Conservation (phyloP, 1,140 invertebrate genomes). For the Nephila pilipes region DNA sequence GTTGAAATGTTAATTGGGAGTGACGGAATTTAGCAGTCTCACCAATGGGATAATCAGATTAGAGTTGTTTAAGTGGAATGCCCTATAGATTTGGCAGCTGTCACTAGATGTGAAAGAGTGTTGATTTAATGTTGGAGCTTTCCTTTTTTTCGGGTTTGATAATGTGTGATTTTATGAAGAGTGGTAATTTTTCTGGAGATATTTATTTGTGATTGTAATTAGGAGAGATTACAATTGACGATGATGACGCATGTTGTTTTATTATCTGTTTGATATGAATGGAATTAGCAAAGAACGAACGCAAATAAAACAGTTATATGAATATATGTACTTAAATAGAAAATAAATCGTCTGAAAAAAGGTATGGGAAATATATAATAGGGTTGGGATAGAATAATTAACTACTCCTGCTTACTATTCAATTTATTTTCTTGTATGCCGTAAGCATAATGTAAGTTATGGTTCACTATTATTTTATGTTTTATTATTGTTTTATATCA, state of each 20-base stretch:
- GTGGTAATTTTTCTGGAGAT: neutral
- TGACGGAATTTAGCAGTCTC: neutral
- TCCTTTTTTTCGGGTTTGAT: neutral
- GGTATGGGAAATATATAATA: too few species aligned
- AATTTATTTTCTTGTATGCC: too few species aligned
- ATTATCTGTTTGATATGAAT: neutral
- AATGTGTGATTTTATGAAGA: neutral
- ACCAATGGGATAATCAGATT: constrained; percentile 22
- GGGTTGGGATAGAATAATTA: too few species aligned
- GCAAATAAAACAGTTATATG: neutral
- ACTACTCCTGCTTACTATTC: too few species aligned
- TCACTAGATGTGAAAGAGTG: neutral
- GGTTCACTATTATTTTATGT: too few species aligned
- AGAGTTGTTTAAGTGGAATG: constrained; percentile 18
- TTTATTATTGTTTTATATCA: too few species aligned
- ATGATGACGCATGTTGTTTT: neutral
- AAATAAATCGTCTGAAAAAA: too few species aligned
- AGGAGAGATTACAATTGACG: neutral
- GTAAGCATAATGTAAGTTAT: too few species aligned
- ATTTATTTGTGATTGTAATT: neutral
- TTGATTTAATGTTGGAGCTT: neutral
- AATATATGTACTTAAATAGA: too few species aligned
- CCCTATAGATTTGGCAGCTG: constrained; percentile 1
- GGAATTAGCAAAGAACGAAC: neutral
- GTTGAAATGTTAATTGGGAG: constrained; percentile 24